Base-by-base conservation (phyloP, 1,140 invertebrate genomes). In the Brachionus plicatilis region DNA sequence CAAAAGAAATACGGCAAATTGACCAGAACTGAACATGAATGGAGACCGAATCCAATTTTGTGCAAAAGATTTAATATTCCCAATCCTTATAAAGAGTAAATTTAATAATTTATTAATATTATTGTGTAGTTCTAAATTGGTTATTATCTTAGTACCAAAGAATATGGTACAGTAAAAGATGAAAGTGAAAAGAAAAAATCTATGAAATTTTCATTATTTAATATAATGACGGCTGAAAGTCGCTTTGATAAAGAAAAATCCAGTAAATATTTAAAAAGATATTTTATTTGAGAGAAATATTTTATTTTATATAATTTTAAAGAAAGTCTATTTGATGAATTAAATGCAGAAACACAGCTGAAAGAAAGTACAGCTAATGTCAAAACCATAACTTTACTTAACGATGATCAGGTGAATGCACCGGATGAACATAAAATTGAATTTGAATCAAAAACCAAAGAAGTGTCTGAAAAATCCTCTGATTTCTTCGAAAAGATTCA, bases 41-140 rank as follows among this genome's bases (percentile, higher is more conserved):
- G 97, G 97, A 92, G 94, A 86, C 97, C 97, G 1, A 92, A 93
- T 78, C 91, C 92, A 78, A 87, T 97, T 14, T 90, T 99, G 0
- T 98, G 95, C 87, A 95, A 95, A 87, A 91, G 96, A 53, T 98
- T 98, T 87, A 99, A 99, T 88, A 93, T 99, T 9, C 94, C 95
- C 0, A 94, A 97, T 90, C 95, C 96, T 0, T 93, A 92, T 87
- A 91, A 92, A 85, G 91, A 92, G 91, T 92, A 87, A 87, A 87
- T 86, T 14, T 78, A 84, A 14, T 24, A 17, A 37, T 14, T n/a
- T 17, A n/a, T 27, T n/a, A n/a, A n/a, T n/a, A n/a, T n/a, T 20
- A 9, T 33, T 12, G 12, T 14, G n/a, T 79, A 17, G 33, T 17
- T 7, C 17, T 37, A 14, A 14, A 66, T 45, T 41, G 29, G 3